Base-by-base conservation (phyloP, 1,140 invertebrate genomes). In the Magallana ariakensis region DNA sequence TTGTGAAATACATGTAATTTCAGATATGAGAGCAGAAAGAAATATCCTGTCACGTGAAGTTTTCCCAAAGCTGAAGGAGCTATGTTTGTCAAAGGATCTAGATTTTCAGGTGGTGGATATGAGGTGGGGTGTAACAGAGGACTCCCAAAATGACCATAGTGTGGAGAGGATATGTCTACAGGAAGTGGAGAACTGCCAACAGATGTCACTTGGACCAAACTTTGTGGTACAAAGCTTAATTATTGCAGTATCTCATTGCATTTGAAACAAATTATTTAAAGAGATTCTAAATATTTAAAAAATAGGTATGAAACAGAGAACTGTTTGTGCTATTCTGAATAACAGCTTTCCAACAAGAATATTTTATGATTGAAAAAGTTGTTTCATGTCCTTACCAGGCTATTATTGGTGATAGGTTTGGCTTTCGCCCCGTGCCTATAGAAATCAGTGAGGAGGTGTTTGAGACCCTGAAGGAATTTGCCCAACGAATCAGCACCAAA, bases 71-170 rank as follows among this genome's bases (percentile, higher is more conserved):
- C 75, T 94, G 19, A 88, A 91, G 53, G 87, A 92, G 16, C 87
- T 89, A 70, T 94, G 93, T 88, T 75, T 89, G 0, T 54, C 87
- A 11, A 60, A 88, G 57, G 92, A 90, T 57, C 89, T 95, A 33
- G 91, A 92, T 66, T 94, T 93, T 88, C 92, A 94, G 89, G 87
- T 94, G 54, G 92, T 94, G 15, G 94, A 95, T 85, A 91, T 94
- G 92, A 88, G 94, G 26, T 94, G 94, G 94, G 94, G 94, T 22
- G 90, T 94, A 9, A 93, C 92, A 19, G 91, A 93, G 22, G 92
- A 93, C 19, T 90, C 90, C 80, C 90, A 91, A n/a, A 92, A 92
- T 90, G 92, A 94, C 83, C 93, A 94, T 83, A 90, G 90, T 33
- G 91, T 92, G 0, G 91, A 92, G 82, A 92, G 92, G 70, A 89